Evolutionary conservation across 2,888 invertebrate species (phyloP), one percentile per base, ranked within the genome.

Genomic region (Melanargia galathea): DNA sequence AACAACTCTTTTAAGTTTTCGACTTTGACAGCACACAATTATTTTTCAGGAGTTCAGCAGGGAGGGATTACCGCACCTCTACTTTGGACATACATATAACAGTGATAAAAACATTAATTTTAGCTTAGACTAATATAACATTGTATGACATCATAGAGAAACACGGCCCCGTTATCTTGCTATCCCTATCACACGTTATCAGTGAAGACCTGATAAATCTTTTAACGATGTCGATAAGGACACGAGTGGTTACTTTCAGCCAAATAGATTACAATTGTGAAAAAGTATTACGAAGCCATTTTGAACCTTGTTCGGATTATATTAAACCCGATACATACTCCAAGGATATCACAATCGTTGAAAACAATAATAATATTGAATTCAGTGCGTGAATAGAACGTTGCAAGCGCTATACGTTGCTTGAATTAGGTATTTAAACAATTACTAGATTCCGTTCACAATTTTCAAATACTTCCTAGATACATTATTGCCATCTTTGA

Each of bases 201-300:
- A 66, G 60, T 59, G 65, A 70, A 71, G 70, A 71, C 69, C 35
- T 71, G 73, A 73, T 73, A 72, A 69, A 62, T 64, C 62, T 68
- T 66, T 70, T 68, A 72, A 66, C 71, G 70, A 70, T 43, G 20
- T 46, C 58, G 73, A 72, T 73, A 73, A 69, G 56, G 46, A 45
- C 59, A 68, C 68, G 70, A 69, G 71, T 73, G 72, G 64, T 70
- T 64, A 69, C 63, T 66, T 68, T 70, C 59, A 62, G 59, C 59
- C 63, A 59, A 65, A 61, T 57, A 63, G 62, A 62, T 51, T 49
- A 56, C 16, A 49, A 59, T 26, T 48, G 55, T 5, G 51, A 49
- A 49, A 51, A 38, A 46, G 26, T 38, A 7, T 13, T 30, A 26
- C 33, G 48, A 54, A 38, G 16, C 52, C 2, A 55, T 51, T 56